These are phyloP conservation scores for Drosophila seguyi DNA, from an alignment of 1,140 invertebrate genomes.

Conservation along the genomic window DNA sequence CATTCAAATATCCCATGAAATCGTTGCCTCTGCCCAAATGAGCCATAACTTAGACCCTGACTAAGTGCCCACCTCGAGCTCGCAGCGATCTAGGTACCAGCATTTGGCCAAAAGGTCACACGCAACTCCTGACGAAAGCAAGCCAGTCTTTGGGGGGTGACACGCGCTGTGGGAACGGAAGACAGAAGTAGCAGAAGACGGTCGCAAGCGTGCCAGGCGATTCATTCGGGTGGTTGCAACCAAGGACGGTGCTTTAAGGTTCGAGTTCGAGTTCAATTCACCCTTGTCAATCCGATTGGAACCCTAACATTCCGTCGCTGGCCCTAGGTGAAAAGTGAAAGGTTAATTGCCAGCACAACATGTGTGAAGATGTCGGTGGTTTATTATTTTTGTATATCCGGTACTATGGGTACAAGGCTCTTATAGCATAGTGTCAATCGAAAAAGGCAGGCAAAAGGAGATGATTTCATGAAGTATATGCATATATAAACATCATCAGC, in stretches of 20 bases:
- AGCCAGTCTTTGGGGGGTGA: conserved; percentile 55
- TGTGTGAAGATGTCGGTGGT: conserved; percentile 67
- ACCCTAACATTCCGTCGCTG: conserved; percentile 21
- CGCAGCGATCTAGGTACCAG: conserved; percentile 58
- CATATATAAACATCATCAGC: too few species aligned
- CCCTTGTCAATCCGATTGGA: conserved; percentile 67
- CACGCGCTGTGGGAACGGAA: conserved; percentile 58
- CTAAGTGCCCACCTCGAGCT: conserved; percentile 27
- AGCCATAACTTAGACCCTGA: conserved; percentile 40
- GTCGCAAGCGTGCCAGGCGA: conserved; percentile 53
- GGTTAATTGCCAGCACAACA: conserved; percentile 45
- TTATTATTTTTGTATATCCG: conserved; percentile 1
- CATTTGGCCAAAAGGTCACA: conserved; percentile 79
- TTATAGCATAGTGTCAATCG: too few species aligned
- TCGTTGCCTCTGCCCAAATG: conserved; percentile 48
- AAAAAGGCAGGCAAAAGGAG: too few species aligned
- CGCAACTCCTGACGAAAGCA: conserved; percentile 19
- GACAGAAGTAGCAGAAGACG: conserved; percentile 28
- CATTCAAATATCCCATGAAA: conserved; percentile 48
- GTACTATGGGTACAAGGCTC: too few species aligned
- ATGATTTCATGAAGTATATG: too few species aligned
- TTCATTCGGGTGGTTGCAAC: conserved; percentile 49
- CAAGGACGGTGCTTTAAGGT: background rate
- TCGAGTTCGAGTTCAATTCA: conserved; percentile 3
- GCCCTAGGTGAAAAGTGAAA: conserved; percentile 4